Conservation (phyloP, 30 jellyfish, hydroid and myxozoan genomes). For the Aurelia sp. region DNA sequence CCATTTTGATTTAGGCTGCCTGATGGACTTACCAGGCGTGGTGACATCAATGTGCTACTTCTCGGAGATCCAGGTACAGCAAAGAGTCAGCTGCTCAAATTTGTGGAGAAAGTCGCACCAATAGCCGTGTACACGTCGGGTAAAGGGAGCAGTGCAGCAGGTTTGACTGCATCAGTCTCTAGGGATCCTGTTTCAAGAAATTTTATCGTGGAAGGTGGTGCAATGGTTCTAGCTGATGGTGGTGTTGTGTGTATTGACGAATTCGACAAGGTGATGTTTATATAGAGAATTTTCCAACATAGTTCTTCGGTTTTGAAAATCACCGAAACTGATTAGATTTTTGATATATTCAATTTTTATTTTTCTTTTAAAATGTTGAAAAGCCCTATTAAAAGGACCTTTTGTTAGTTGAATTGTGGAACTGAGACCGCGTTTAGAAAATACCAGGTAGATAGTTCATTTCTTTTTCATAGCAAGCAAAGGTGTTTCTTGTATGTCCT, state of each 20-base stretch:
- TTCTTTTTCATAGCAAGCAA: no score
- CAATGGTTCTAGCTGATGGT: conserved; percentile 99
- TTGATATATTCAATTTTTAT: no score
- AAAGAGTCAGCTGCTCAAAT: conserved; percentile 97
- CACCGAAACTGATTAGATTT: no score
- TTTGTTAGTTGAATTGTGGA: no score
- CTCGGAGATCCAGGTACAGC: conserved; percentile 99
- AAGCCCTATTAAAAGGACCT: no score
- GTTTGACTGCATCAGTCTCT: conserved; percentile 97
- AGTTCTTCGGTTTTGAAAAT: no score
- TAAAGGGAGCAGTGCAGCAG: conserved; percentile 99
- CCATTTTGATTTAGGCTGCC: conserved; percentile 75
- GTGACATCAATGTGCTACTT: conserved; percentile 95
- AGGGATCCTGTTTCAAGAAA: conserved; percentile 97
- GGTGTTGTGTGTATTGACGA: conserved; percentile 99
- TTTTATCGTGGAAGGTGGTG: conserved; percentile 99
- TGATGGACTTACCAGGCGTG: conserved; percentile 99
- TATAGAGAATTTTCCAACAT: no score
- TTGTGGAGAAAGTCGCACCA: conserved; percentile 99
- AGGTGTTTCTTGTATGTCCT: no score
- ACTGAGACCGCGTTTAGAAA: no score
- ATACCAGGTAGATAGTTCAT: no score
- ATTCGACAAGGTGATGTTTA: conserved; percentile 88
- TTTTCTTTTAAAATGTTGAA: no score
- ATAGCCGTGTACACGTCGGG: conserved; percentile 99